Conservation (phyloP, 2,113 vertebrate species). For the Maccullochella peelii region DNA sequence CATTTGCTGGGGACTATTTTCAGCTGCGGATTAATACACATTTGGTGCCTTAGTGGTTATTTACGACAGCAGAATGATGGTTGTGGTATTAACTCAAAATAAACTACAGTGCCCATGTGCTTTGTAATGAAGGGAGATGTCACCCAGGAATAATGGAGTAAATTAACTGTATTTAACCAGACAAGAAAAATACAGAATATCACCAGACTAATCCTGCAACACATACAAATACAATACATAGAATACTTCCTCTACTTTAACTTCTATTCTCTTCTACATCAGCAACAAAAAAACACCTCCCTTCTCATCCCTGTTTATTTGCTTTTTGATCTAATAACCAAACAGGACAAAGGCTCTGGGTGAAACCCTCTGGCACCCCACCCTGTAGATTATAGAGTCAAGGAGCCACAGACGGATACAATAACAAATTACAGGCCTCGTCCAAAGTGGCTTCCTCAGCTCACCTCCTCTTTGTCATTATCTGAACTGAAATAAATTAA, state of each 20-base stretch:
- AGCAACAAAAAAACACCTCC: conserved; percentile 10
- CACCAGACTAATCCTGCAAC: background rate
- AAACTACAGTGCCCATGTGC: background rate
- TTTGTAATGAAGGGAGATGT: background rate
- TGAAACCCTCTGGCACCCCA: conserved; percentile 25
- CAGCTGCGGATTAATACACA: background rate
- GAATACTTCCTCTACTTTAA: background rate
- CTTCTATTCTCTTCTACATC: background rate
- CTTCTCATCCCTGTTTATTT: conserved; percentile 43
- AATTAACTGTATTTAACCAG: no score
- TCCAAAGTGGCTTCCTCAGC: background rate
- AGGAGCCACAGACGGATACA: background rate
- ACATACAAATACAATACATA: background rate
- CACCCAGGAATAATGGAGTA: no score
- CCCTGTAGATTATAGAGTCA: conserved; percentile 41
- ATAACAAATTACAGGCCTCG: conserved; percentile 23
- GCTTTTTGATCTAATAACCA: conserved; percentile 36
- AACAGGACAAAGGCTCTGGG: conserved; percentile 40
- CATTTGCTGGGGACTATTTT: background rate
- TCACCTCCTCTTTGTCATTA: background rate
- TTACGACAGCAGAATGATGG: background rate
- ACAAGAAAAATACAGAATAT: background rate
- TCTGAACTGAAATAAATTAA: background rate
- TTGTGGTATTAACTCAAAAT: background rate
- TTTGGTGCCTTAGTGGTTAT: background rate